Percentiles rank a stretch among this genome's conserved stretches.
Evolutionary conservation across 2,113 vertebrate species (phyloP).

Genomic region (Hippocampus abdominalis): DNA sequence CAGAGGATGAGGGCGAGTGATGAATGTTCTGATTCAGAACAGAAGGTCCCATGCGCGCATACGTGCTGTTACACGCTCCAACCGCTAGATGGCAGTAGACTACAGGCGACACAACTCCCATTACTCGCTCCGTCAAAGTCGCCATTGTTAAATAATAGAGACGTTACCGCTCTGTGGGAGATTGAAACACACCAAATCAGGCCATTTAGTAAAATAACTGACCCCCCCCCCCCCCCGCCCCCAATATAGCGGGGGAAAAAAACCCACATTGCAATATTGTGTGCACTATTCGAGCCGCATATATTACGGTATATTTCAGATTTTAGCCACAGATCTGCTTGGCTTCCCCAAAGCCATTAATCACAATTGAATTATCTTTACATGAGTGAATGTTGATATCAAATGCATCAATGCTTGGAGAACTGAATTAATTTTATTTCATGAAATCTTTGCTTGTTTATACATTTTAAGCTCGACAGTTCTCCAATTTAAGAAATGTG

Average conservation of each 20-base stretch:
- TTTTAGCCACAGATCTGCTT: slow-evolving; percentile 22
- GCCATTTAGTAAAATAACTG: slow-evolving; percentile 12
- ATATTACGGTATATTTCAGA: slow-evolving; percentile 14
- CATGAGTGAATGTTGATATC: slow-evolving; percentile 57
- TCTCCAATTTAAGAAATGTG: neutral
- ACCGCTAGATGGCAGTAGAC: slow-evolving; percentile 65
- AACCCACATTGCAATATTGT: neutral
- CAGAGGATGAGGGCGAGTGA: slow-evolving; percentile 11
- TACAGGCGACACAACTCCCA: slow-evolving; percentile 48
- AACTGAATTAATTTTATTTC: slow-evolving; percentile 17
- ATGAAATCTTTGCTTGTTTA: neutral
- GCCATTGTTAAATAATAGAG: slow-evolving; percentile 41
- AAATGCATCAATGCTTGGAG: slow-evolving; percentile 39
- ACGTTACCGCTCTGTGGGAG: slow-evolving; percentile 11
- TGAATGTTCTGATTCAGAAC: slow-evolving; percentile 4
- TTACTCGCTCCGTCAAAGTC: slow-evolving; percentile 32
- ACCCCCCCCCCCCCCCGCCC: too few relatives aligned
- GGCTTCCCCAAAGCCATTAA: slow-evolving; percentile 57
- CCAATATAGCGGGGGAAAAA: neutral
- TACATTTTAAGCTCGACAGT: neutral
- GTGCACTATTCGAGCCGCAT: slow-evolving; percentile 32
- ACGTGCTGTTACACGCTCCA: slow-evolving; percentile 14
- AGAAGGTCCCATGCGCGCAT: neutral
- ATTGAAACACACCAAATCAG: slow-evolving; percentile 29
- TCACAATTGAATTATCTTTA: slow-evolving; percentile 52